Conservation (phyloP, 2,888 invertebrate genomes). For the Epirrhoe alternata region DNA sequence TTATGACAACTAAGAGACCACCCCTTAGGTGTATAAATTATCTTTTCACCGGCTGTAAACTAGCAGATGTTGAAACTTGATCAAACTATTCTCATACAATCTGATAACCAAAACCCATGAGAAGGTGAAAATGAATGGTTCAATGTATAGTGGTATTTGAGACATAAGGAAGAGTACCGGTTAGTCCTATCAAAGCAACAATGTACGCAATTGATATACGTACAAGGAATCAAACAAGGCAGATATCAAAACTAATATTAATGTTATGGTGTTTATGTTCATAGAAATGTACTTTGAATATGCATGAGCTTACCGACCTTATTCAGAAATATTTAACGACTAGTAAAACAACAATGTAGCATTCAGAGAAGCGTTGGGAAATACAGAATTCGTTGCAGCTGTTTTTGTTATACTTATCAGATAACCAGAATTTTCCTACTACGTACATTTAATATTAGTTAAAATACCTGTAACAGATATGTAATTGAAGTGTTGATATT, state of each 20-base stretch:
- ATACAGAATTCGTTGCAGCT: not conserved
- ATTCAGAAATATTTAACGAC: slow-evolving; percentile 31
- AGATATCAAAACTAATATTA: slow-evolving; percentile 49
- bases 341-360: slow-evolving; percentile 32
- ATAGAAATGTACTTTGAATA: slow-evolving; percentile 42
- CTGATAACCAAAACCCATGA: not conserved
- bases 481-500: slow-evolving; percentile 17
- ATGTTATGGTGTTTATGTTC: slow-evolving; percentile 44
- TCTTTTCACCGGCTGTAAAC: not conserved
- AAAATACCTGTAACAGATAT: not conserved
- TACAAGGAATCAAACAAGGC: slow-evolving; percentile 51
- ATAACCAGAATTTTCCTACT: not conserved
- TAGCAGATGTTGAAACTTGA: not conserved
- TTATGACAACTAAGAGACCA: not conserved
- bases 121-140: not conserved
- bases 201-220: slow-evolving; percentile 50
- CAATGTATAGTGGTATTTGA: not conserved
- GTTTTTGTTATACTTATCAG: not conserved
- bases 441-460: too few species aligned
- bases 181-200: slow-evolving; percentile 42
- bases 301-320: slow-evolving; percentile 32
- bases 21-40: not conserved
- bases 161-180: not conserved
- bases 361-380: slow-evolving; percentile 2
- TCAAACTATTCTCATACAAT: not conserved